phyloP scores from a whole-genome alignment of 2,888 invertebrate genomes.

The Agrilus biguttatus region DNA sequence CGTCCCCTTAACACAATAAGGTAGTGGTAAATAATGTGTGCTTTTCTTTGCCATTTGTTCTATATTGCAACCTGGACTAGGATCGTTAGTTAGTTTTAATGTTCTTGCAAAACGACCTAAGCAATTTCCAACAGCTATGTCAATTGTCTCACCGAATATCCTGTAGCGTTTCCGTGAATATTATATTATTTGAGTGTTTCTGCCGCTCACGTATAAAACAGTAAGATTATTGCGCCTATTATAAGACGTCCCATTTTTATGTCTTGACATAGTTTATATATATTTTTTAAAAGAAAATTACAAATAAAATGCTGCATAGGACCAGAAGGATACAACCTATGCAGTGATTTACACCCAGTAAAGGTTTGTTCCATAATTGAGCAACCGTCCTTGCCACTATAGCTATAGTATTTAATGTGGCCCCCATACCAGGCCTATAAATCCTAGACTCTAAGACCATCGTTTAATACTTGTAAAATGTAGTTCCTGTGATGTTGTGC shows the following conservation, averaged over 20 bases:
- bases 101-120: conserved; percentile 93
- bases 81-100: conserved; percentile 90
- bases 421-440: conserved; percentile 91
- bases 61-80: conserved; percentile 97
- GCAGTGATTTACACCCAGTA: conserved; percentile 96
- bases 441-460: conserved; percentile 68
- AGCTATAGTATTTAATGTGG: conserved; percentile 81
- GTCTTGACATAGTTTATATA: conserved; percentile 33
- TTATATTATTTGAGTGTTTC: conserved; percentile 94
- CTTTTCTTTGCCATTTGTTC: conserved; percentile 93
- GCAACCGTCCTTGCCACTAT: conserved; percentile 90
- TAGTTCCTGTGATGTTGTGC: conserved; percentile 85
- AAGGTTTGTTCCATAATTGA: conserved; percentile 87
- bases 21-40: conserved; percentile 65
- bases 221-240: conserved; percentile 91
- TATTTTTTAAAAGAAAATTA: no score
- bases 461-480: conserved; percentile 62
- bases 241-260: conserved; percentile 98
- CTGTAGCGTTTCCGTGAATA: conserved; percentile 81
- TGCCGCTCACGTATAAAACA: conserved; percentile 96
- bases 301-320: neutral
- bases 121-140: conserved; percentile 97
- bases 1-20: conserved; percentile 98
- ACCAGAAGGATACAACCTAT: conserved; percentile 75
- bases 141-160: conserved; percentile 99